These are phyloP conservation scores for Cryptoprocta ferox DNA, from an alignment of 2,797 vertebrate genomes.

Conservation along the genomic window DNA sequence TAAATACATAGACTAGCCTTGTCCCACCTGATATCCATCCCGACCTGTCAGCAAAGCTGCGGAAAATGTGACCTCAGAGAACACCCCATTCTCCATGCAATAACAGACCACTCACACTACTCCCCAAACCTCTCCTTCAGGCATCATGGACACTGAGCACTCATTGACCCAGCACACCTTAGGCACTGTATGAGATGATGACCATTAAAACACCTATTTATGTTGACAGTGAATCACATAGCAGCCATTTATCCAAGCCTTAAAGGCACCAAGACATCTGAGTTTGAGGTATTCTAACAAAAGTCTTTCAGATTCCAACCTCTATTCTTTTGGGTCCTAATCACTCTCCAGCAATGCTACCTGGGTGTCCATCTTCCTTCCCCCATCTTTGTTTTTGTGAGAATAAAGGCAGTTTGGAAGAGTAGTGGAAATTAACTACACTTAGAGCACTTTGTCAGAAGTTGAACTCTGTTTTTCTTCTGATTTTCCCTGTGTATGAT, in stretches of 20 bases:
- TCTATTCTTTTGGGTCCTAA: neutral
- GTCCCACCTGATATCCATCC: neutral
- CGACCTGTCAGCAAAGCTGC: neutral
- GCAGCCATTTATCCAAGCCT: neutral
- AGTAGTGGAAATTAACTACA: slow-evolving; percentile 55
- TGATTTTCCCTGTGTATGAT: slow-evolving; percentile 40
- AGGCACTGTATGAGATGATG: neutral
- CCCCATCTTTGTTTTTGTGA: slow-evolving; percentile 48
- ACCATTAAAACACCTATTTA: neutral
- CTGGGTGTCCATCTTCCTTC: slow-evolving; percentile 10
- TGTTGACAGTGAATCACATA: neutral
- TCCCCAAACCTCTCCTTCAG: neutral
- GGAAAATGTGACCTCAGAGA: neutral
- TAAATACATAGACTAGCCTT: neutral
- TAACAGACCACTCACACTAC: neutral
- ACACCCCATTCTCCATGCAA: neutral
- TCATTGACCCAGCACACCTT: neutral
- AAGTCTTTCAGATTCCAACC: neutral
- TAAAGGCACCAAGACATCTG: neutral
- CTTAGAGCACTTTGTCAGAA: slow-evolving; percentile 58
- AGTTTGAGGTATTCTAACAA: neutral
- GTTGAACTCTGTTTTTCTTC: slow-evolving; percentile 54
- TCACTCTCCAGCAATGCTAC: slow-evolving; percentile 26
- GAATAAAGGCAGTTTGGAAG: slow-evolving; percentile 71
- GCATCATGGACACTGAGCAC: neutral